Percentiles rank a stretch among this genome's conserved stretches.
These are phyloP conservation scores for Recurvirostra avosetta DNA, from an alignment of 2,113 vertebrate genomes.

Conservation along the genomic window DNA sequence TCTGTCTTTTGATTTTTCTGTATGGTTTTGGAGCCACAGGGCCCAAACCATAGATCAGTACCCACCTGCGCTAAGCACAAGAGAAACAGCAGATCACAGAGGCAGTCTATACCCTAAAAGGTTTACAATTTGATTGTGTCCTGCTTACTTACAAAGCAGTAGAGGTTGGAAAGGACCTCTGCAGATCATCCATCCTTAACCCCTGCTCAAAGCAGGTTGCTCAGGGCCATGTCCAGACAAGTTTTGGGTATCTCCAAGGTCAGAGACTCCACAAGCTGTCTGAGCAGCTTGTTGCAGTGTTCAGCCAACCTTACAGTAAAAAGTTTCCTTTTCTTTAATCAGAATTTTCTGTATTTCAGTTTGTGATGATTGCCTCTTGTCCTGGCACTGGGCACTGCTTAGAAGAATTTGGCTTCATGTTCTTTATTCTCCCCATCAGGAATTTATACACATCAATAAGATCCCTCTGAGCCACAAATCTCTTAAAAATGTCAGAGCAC, in stretches of 20 bases:
- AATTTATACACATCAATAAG: background rate
- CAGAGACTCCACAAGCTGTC: background rate
- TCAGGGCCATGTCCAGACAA: background rate
- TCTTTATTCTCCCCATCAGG: background rate
- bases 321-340: background rate
- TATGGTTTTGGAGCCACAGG: background rate
- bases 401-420: background rate
- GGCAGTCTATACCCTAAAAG: background rate
- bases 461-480: background rate
- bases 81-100: background rate
- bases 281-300: background rate
- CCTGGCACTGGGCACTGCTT: background rate
- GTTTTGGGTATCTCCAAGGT: background rate
- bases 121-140: background rate
- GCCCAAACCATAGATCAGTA: background rate
- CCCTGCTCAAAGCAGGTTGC: background rate
- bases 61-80: background rate
- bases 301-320: background rate
- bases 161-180: background rate
- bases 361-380: background rate
- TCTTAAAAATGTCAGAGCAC: background rate
- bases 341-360: background rate
- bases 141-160: background rate
- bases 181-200: background rate
- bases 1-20: background rate